Base-by-base conservation (phyloP, 2,113 vertebrate genomes). In the Xenus cinereus region DNA sequence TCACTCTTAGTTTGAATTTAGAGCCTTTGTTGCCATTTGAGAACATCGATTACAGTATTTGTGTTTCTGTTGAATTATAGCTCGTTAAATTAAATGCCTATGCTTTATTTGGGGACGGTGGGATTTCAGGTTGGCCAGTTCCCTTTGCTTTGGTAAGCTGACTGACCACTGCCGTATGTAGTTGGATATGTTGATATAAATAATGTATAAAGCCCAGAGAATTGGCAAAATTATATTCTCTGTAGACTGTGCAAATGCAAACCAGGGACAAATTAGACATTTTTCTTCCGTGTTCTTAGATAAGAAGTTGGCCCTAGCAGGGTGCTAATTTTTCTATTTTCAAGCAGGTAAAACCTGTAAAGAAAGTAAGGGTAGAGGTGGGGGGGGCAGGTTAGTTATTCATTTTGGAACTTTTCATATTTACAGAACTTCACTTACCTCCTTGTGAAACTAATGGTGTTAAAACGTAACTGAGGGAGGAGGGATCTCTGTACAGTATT, bases 61-160 rank as follows among this genome's bases (percentile, higher is more conserved):
- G 24, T 75, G 32, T 92, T 75, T 74, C 24, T 60, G 16, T 53
- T 86, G 51, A 71, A 5, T 79, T 66, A 22, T 20, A 59, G 35
- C 30, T 75, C 37, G n/a, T 56, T 41, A 33, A 76, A 57, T 82
- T n/a, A 68, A 83, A 69, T 45, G 19, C 22, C 50, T 83, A 1
- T 83, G 56, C 46, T 84, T 71, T 80, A 37, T 54, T 10, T 77
- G 67, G 28, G 57, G 12, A 43, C 48, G 19, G 3, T 54, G 24
- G 24, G 5, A 35, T 54, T 96, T 90, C 0, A 0, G n/a, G 62
- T 35, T 73, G 68, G 30, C 46, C n/a, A 5, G 50, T 89, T 84
- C 54, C 89, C 69, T 84, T 87, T 41, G 16, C 43, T 93, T 69
- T 84, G 35, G 45, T 84, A 46, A 71, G n/a, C 14, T 88, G 26